Evolutionary conservation across 1,140 invertebrate species (phyloP), one percentile per base, ranked within the genome.

Genomic region (Trichomalopsis sarcophagae): DNA sequence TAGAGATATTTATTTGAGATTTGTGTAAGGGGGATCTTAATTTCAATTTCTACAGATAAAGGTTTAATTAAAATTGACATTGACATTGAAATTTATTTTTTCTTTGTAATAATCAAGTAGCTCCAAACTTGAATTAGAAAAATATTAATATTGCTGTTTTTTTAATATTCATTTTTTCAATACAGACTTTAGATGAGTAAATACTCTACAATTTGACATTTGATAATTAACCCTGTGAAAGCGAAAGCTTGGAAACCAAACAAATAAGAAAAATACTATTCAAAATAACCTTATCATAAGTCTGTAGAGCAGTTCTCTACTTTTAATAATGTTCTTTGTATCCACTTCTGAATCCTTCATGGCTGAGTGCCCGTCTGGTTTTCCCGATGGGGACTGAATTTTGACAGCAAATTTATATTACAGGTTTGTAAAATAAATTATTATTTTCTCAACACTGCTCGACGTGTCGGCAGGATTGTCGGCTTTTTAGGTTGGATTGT

Each of bases 231-330:
- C 4, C 27, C 11, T 1, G 21, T 17, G 27, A 77, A 71, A 78
- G 47, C 81, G 30, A 69, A 44, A 68, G 10, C 40, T 68, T 82
- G 55, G 1, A 62, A 21, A 69, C 17, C 33, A 77, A 17, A 68
- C 77, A 71, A 86, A 86, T 50, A 75, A 71, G 10, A 71, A 30
- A 6, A 71, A 40, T 55, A 74, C 76, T 68, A 4, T 6, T 36
- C 33, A 36, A 36, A 69, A 75, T 86, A 80, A 98, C 97, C 97
- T 98, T 90, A 98, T 97, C 87, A 98, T 97, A 88, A 98, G 94
- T 84, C 97, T 95, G 89, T 98, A 98, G 14, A 98, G 93, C 71
- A 96, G 91, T 89, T 98, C 97, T 86, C 97, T 94, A 88, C 95
- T 96, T 91, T 97, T 97, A n/a, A 97, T 95, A 76, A 96, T 92